Conservation (phyloP, 2,797 vertebrate species). For the Linurgus olivaceus region DNA sequence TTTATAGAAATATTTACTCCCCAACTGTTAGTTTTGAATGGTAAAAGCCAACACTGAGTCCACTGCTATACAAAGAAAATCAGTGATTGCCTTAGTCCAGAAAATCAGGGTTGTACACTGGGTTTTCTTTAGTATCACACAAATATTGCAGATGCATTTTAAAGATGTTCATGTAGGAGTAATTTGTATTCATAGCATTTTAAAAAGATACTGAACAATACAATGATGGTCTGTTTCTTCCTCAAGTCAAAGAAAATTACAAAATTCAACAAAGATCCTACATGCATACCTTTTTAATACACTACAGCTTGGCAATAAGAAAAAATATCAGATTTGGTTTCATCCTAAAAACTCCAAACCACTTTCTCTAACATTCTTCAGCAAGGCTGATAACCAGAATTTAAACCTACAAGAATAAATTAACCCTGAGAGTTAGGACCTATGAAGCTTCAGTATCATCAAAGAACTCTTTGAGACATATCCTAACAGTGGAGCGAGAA, state of each 20-base stretch:
- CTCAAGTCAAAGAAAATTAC: not conserved
- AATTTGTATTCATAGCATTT: not conserved
- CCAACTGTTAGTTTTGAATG: not conserved
- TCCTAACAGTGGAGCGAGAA: not conserved
- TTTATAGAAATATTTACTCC: not conserved
- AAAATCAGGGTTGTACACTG: not conserved
- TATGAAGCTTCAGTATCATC: not conserved
- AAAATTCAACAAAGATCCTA: not conserved
- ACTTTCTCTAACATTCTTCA: not conserved
- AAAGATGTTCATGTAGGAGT: not conserved
- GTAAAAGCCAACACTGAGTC: not conserved
- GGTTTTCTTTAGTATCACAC: not conserved
- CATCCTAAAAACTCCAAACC: not conserved
- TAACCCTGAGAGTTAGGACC: not conserved
- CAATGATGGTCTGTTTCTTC: not conserved
- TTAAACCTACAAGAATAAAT: not conserved
- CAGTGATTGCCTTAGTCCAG: not conserved
- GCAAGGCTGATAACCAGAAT: not conserved
- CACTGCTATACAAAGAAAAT: not conserved
- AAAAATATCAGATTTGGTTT: not conserved
- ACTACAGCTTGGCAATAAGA: not conserved
- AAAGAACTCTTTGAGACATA: not conserved
- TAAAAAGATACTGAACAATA: not conserved
- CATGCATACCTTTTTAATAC: not conserved
- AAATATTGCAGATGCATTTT: not conserved